A percentile compares a stretch with the other conserved stretches of the same genome.
These are phyloP conservation scores for Butorides virescens DNA, from an alignment of 2,113 vertebrate species.

Conservation along the genomic window DNA sequence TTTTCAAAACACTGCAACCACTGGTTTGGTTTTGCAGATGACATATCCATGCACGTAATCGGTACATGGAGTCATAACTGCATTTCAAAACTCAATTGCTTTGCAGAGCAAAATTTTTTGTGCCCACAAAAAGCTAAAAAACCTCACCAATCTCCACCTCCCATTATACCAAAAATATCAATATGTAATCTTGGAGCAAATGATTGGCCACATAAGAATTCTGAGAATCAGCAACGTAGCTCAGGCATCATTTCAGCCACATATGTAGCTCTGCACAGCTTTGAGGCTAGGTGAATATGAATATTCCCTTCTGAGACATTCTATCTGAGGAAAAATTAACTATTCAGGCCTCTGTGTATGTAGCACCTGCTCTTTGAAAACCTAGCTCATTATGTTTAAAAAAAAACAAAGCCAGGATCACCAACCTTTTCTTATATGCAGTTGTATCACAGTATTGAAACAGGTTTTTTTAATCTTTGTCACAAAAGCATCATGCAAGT, in stretches of 20 bases:
- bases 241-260: not conserved
- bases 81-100: not conserved
- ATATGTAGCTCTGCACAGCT: not conserved
- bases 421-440: not conserved
- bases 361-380: not conserved
- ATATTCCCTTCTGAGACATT: not conserved
- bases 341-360: not conserved
- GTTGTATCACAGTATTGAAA: not conserved
- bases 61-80: not conserved
- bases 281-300: not conserved
- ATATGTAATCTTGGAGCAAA: not conserved
- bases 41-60: not conserved
- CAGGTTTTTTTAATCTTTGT: not conserved
- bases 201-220: not conserved
- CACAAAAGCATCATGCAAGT: not conserved
- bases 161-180: not conserved
- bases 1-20: not conserved
- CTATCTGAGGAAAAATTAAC: not conserved
- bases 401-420: not conserved
- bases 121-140: not conserved
- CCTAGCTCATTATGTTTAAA: not conserved
- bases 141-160: accelerated
- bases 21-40: not conserved
- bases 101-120: not conserved
- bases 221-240: not conserved